Base-by-base conservation (phyloP, 2,797 vertebrate genomes). In the Scyliorhinus canicula region DNA sequence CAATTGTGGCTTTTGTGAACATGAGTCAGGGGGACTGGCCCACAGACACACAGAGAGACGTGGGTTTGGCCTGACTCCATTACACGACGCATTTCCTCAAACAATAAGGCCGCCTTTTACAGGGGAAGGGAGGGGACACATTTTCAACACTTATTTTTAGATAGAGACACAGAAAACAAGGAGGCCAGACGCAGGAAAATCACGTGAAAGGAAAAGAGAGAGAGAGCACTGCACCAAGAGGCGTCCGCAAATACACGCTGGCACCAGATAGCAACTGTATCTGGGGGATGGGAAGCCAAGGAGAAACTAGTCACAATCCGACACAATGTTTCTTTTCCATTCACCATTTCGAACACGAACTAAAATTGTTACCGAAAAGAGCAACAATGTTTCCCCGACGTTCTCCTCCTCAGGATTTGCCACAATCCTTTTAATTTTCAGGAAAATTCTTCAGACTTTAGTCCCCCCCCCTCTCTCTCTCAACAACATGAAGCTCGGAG, bases 161-260 rank as follows among this genome's bases (percentile, higher is more conserved):
- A 77, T 35, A 35, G 3, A 88, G 0, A 57, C 28, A 55, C 11
- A n/a, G n/a, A 44, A 79, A 40, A 44, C 16, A 19, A 57, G 55
- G 52, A 26, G n/a, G n/a, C 7, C 19, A 65, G 88, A 63, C 88
- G 88, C 88, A 91, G 63, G 26, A 44, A 9, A 40, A 91, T 91
- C 88, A 91, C 57, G 88, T 91, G 88, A 31, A 31, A 7, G 52
- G 12, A 31, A 21, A n/a, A 35, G 21, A 9, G 24, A 63, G 26
- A 40, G 19, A 40, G 88, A 63, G 57, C 57, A 91, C 21, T 91
- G 88, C 88, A 91, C n/a, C 88, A 91, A 69, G 31, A 60, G 4
- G 35, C 86, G 88, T 63, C 88, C 57, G n/a, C 57, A 26, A 63
- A 91, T 44, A 91, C 88, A 91, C 57, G 88, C 88, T 91, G 88